These are phyloP conservation scores for Turdus rufiventris DNA, from an alignment of 2,113 vertebrate genomes.

Conservation along the genomic window DNA sequence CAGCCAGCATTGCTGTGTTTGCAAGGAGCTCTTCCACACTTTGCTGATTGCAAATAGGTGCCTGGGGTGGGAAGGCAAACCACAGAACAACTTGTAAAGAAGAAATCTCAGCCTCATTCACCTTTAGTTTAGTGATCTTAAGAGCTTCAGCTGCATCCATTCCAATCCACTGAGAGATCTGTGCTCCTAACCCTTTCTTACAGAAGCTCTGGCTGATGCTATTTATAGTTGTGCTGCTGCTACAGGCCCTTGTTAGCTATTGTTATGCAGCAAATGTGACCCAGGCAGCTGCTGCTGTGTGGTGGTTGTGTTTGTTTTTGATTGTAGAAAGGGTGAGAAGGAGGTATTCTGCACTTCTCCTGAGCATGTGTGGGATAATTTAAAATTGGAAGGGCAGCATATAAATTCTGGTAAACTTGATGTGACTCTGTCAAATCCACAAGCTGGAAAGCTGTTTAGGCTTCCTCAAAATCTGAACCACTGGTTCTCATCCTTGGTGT, in stretches of 20 bases:
- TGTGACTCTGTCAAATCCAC: not conserved
- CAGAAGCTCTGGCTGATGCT: not conserved
- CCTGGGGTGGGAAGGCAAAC: not conserved
- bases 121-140: not conserved
- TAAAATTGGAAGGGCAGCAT: not conserved
- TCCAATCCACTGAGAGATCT: not conserved
- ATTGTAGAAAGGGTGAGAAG: not conserved
- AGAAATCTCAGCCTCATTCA: not conserved
- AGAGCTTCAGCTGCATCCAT: not conserved
- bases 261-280: not conserved
- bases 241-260: constrained; percentile 12
- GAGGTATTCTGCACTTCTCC: not conserved
- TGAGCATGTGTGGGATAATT: not conserved
- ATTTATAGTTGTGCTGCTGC: constrained; percentile 45
- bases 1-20: not conserved
- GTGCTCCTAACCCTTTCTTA: constrained; percentile 2
- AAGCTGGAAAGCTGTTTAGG: not conserved
- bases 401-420: not conserved
- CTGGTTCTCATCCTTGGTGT: not conserved
- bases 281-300: not conserved
- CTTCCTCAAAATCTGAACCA: not conserved
- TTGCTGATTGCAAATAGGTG: not conserved
- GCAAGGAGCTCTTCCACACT: not conserved
- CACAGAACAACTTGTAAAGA: not conserved
- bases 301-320: not conserved